phyloP scores from a whole-genome alignment of 2,113 vertebrate genomes.

The Silurus asotus region DNA sequence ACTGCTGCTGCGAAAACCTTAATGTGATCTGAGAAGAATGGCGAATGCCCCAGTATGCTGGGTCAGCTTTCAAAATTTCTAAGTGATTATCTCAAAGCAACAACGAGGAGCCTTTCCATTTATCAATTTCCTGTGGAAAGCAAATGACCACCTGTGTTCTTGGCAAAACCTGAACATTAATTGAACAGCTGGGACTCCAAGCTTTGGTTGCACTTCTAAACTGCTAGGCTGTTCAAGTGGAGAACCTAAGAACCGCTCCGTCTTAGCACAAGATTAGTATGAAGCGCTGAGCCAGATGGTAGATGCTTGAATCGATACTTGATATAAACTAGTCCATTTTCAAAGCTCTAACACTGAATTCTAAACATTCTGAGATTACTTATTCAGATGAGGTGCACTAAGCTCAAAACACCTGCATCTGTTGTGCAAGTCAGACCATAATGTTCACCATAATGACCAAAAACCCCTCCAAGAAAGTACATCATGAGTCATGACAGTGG shows the following conservation, averaged over 20 bases:
- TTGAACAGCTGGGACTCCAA: background rate
- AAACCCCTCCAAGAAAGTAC: background rate
- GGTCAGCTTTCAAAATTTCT: background rate
- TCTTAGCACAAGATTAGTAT: background rate
- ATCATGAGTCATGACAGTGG: background rate
- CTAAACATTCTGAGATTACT: background rate
- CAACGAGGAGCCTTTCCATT: background rate
- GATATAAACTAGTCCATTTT: background rate
- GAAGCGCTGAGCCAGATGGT: background rate
- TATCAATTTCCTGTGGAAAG: background rate
- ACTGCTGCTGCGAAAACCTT: background rate
- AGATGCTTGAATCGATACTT: background rate
- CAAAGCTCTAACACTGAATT: background rate
- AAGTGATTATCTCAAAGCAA: background rate
- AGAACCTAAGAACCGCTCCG: background rate
- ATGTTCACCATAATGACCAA: conserved; percentile 3
- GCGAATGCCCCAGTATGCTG: background rate
- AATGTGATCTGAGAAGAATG: background rate
- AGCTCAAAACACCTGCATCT: background rate
- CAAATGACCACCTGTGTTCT: background rate
- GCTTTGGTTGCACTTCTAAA: background rate
- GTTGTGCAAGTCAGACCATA: background rate
- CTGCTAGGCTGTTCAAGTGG: background rate
- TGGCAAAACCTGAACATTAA: conserved; percentile 2
- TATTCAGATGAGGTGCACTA: background rate